Base-by-base conservation (phyloP, 2,113 vertebrate species). In the Gnathonemus echidnorhynchus region DNA sequence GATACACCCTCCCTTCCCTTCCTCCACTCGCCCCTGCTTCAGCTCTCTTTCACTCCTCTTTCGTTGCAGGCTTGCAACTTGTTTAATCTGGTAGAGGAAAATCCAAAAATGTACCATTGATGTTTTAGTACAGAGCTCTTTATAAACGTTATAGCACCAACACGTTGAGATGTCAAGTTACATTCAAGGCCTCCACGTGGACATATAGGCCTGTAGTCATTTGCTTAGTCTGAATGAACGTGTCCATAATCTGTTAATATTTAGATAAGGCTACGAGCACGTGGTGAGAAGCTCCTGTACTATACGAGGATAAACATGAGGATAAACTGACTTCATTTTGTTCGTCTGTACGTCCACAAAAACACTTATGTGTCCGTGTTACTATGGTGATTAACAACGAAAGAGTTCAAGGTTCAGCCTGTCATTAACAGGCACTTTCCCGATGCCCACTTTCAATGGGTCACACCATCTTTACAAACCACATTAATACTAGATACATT, bases 1-100 rank as follows among this genome's bases (percentile, higher is more conserved):
- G 93, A 93, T 53, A 89, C 92, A 45, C 92, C 87, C 89, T 89
- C 89, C 90, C 88, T 90, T 92, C 11, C 90, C 89, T 27, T 90
- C 89, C 42, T 80, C 39, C 11, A 52, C 56, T n/a, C 52, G 86
- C 89, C 88, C 90, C 89, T 90, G 48, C 49, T 27, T 35, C 17
- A 21, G 53, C 7, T 49, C n/a, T 80, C 21, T 77, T 58, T 74
- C 4, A 11, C 39, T 50, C 13, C 13, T 21, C 21, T 31, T 9
- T 15, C 91, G 39, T 92, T 48, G 42, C 49, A 24, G 15, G 6
- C 5, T 90, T 90, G 3, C 86, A 89, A 74, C 83, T 88, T 86
- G 88, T 88, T 84, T 70, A 62, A 86, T 77, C 50, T 74, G 42
- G 15, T 7, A 45, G 31, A 83, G 35, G 39, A 31, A 31, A 42